These are phyloP conservation scores for Epinotia brunnichana DNA, from an alignment of 2,888 invertebrate genomes.

Conservation along the genomic window DNA sequence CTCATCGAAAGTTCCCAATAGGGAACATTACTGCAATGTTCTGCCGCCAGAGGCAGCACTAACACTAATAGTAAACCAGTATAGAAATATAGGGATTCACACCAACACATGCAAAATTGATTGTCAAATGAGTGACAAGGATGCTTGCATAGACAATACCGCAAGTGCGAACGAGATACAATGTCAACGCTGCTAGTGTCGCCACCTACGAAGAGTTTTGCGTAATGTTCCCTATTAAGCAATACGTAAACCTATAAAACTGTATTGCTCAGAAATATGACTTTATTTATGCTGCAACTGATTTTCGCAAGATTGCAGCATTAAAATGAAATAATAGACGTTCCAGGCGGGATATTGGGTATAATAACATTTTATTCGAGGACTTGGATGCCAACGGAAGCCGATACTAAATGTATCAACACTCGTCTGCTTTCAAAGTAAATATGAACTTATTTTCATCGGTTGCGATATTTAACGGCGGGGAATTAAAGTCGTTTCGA, in stretches of 20 bases:
- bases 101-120: too few species aligned
- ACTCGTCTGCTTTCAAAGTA: conserved; percentile 69
- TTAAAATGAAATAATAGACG: conserved; percentile 43
- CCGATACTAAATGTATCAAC: conserved; percentile 73
- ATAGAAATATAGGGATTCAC: too few species aligned
- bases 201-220: too few species aligned
- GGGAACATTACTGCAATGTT: too few species aligned
- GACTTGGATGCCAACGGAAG: conserved; percentile 70
- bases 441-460: conserved; percentile 71
- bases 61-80: too few species aligned
- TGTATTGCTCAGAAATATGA: conserved; percentile 34
- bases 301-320: conserved; percentile 38
- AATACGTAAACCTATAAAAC: conserved; percentile 21
- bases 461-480: conserved; percentile 62
- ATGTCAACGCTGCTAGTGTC: too few species aligned
- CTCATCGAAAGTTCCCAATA: background rate
- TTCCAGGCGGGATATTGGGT: conserved; percentile 35
- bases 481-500: conserved; percentile 59
- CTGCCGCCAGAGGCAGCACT: too few species aligned
- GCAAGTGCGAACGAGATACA: too few species aligned
- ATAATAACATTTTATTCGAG: conserved; percentile 49
- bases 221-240: background rate
- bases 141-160: too few species aligned
- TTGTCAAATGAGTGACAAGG: too few species aligned
- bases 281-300: conserved; percentile 1